phyloP scores from a whole-genome alignment of 2,888 invertebrate genomes.

The Acanthosepion esculentum region DNA sequence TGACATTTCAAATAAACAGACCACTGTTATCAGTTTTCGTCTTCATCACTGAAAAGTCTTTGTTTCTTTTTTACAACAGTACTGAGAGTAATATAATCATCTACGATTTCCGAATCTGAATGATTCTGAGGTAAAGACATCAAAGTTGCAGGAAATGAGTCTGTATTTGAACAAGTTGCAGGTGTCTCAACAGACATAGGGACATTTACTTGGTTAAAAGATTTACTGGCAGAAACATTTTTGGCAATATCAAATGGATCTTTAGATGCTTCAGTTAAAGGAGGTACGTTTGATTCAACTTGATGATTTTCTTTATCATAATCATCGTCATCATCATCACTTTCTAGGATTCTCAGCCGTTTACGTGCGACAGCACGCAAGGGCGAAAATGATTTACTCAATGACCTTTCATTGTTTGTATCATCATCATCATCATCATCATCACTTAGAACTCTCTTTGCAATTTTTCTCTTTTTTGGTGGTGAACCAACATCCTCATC shows the following conservation, averaged over 20 bases:
- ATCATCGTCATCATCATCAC: background rate
- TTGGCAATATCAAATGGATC: background rate
- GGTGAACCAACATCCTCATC: background rate
- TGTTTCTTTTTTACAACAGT: conserved; percentile 59
- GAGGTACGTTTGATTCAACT: background rate
- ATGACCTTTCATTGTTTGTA: background rate
- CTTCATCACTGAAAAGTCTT: conserved; percentile 65
- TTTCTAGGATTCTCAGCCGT: background rate
- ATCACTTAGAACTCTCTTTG: conserved; percentile 24
- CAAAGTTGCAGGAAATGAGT: conserved; percentile 70
- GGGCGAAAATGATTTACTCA: background rate
- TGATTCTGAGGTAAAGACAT: conserved; percentile 60
- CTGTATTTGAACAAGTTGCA: conserved; percentile 55
- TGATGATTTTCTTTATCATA: conserved; percentile 36
- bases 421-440: background rate
- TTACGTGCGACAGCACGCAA: background rate
- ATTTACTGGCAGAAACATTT: background rate
- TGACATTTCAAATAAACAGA: no score
- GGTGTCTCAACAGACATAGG: background rate
- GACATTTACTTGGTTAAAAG: background rate
- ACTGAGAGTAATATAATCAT: conserved; percentile 70
- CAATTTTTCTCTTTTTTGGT: background rate
- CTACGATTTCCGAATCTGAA: conserved; percentile 67
- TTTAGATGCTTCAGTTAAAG: background rate
- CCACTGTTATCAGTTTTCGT: conserved; percentile 53